Base-by-base conservation (phyloP, 2,797 vertebrate genomes). In the Cirrhinus molitorella region DNA sequence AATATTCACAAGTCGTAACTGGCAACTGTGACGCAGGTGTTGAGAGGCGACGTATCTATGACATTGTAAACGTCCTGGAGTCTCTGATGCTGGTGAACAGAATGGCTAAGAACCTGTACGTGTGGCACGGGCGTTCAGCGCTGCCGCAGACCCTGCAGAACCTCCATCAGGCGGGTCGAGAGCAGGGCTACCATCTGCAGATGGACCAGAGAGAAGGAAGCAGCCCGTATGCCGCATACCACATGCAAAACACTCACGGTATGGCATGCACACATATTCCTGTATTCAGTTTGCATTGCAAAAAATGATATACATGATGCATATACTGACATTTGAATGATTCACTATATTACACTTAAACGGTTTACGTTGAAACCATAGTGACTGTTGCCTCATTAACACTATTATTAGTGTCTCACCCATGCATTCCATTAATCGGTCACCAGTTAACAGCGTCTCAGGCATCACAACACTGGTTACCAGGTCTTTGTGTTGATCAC, bases 11-110 rank as follows among this genome's bases (percentile, higher is more conserved):
- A 61, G 25, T 28, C 31, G 14, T 63, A 28, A 63, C 3, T 51
- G 31, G 31, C 31, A 34, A 34, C 34, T 19, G 16, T 57, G 28
- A 34, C 74, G 1, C 89, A 99, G 98, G 91, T 6, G 97, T 99
- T 34, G 97, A 99, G 80, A 96, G 97, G 0, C 92, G 98, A 3
- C 96, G 98, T 21, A 99, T 99, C 87, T 99, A 99, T 0, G 97
- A 99, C 84, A 99, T 99, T 12, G 96, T 99, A 94, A 99, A 99
- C 0, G 98, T 99, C n/a, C 92, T 99, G 7, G 98, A 99, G 94
- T 99, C 98, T 85, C 94, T 99, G 37, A 96, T 98, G 89, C 98
- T 99, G 97, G 97, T 99, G 87, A 99, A 97, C 93, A 96, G 97
- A 66, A 94, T 97, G 0, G 98, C 98, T n/a, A 99, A 99, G 90